A percentile compares a stretch with the other conserved stretches of the same genome.
These are phyloP conservation scores for Drosophila lini DNA, from an alignment of 1,140 invertebrate genomes.

Conservation along the genomic window DNA sequence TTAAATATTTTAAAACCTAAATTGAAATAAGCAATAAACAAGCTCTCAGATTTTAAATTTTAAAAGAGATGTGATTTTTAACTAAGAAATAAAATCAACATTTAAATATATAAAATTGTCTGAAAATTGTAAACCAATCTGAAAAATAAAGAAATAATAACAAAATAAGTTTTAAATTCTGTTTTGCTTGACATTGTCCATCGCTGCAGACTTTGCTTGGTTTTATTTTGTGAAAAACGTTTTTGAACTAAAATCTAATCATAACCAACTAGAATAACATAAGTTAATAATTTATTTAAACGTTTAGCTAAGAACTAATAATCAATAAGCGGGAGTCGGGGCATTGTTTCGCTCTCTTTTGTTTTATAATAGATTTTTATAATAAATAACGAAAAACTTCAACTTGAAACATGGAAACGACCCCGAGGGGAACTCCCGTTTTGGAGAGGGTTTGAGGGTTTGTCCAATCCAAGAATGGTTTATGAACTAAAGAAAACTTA, in stretches of 20 bases:
- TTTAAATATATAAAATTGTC: too few relatives aligned
- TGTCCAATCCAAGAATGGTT: conserved; percentile 48
- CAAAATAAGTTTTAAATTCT: conserved; percentile 51
- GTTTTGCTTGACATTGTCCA: conserved; percentile 49
- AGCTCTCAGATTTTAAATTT: not conserved
- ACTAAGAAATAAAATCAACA: not conserved
- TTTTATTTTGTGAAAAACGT: conserved; percentile 75
- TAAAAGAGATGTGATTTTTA: not conserved
- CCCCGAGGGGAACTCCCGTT: conserved; percentile 22
- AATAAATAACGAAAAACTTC: conserved; percentile 83
- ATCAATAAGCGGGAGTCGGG: conserved; percentile 61
- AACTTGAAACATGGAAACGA: conserved; percentile 73
- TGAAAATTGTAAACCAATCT: not conserved
- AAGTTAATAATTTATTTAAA: conserved; percentile 83
- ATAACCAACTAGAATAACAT: conserved; percentile 73
- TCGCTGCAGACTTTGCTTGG: conserved; percentile 59
- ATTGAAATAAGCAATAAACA: not conserved
- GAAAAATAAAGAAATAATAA: conserved; percentile 25
- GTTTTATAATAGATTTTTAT: conserved; percentile 31
- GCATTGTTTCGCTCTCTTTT: conserved; percentile 22
- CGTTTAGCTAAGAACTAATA: conserved; percentile 73
- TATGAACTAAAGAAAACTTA: conserved; percentile 68
- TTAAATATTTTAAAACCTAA: conserved; percentile 3
- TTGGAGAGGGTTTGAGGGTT: conserved; percentile 8
- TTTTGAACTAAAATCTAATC: conserved; percentile 77